A percentile compares a stretch with the other conserved stretches of the same genome.
Evolutionary conservation across 2,113 vertebrate species (phyloP).

Genomic region (Ceyx cyanopectus): DNA sequence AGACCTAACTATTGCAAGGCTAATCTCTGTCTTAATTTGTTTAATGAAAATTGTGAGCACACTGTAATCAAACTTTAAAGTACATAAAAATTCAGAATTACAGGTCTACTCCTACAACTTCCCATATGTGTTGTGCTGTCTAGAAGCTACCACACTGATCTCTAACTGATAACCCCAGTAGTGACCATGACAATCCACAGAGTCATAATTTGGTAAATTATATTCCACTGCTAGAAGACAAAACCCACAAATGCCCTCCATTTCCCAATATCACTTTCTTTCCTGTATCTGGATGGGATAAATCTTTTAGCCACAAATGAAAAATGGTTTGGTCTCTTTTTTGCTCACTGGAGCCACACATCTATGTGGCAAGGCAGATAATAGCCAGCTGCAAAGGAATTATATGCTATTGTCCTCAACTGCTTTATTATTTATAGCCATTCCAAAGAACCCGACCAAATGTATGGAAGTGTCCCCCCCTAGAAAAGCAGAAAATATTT

Average conservation of each 20-base stretch:
- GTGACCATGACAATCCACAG: neutral
- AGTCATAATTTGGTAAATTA: conserved; percentile 4
- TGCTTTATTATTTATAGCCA: neutral
- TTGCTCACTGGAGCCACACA: neutral
- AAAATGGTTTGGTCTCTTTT: neutral
- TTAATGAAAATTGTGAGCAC: neutral
- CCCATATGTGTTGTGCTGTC: neutral
- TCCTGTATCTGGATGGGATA: neutral
- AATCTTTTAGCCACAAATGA: neutral
- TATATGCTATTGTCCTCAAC: neutral
- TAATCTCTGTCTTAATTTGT: neutral
- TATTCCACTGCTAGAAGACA: neutral
- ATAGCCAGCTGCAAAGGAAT: neutral
- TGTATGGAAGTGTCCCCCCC: neutral
- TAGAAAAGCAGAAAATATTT: neutral
- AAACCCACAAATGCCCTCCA: neutral
- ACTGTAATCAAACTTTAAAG: neutral
- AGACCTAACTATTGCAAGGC: neutral
- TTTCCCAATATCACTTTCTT: conserved; percentile 17
- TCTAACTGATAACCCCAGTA: neutral
- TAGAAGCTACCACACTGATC: neutral
- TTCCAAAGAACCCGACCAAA: neutral
- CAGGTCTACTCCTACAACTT: neutral
- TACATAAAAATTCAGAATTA: neutral
- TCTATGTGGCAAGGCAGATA: neutral